These are phyloP conservation scores for Halocaridina rubra DNA, from an alignment of 2,888 invertebrate species.

Conservation along the genomic window DNA sequence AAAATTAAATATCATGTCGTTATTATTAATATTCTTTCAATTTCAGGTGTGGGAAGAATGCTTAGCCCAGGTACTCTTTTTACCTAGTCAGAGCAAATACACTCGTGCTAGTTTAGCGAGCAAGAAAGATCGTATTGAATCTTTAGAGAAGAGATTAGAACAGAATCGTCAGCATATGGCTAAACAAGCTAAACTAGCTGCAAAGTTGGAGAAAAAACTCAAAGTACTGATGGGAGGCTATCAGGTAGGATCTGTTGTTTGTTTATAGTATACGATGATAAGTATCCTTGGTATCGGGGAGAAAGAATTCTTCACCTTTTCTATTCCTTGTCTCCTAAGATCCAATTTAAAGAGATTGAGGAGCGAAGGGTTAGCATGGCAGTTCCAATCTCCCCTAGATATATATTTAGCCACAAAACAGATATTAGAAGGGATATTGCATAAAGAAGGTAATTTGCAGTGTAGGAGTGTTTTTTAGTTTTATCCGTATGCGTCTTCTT, in stretches of 20 bases:
- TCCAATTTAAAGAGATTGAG: no score
- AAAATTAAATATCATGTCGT: not conserved
- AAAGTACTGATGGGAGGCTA: conserved; percentile 86
- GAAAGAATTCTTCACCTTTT: no score
- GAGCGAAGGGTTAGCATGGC: no score
- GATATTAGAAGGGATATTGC: no score
- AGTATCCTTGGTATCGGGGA: no score
- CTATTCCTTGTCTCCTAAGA: no score
- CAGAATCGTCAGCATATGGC: conserved; percentile 96
- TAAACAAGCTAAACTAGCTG: conserved; percentile 94
- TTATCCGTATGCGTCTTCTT: no score
- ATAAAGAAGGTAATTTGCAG: no score
- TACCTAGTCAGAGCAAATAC: conserved; percentile 92
- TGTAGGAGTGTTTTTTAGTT: no score
- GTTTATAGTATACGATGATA: no score
- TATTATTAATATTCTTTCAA: conserved; percentile 68
- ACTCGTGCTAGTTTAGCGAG: conserved; percentile 94
- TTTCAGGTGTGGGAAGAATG: conserved; percentile 95
- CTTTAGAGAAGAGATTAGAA: conserved; percentile 90
- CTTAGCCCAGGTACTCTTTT: conserved; percentile 84
- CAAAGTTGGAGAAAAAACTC: conserved; percentile 97
- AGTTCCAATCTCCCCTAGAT: no score
- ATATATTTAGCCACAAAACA: no score
- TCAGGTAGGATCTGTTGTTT: conserved; percentile 57
- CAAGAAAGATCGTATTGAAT: conserved; percentile 95